Evolutionary conservation across 2,888 invertebrate species (phyloP).

Genomic region (Ptycholaimellus sp.): DNA sequence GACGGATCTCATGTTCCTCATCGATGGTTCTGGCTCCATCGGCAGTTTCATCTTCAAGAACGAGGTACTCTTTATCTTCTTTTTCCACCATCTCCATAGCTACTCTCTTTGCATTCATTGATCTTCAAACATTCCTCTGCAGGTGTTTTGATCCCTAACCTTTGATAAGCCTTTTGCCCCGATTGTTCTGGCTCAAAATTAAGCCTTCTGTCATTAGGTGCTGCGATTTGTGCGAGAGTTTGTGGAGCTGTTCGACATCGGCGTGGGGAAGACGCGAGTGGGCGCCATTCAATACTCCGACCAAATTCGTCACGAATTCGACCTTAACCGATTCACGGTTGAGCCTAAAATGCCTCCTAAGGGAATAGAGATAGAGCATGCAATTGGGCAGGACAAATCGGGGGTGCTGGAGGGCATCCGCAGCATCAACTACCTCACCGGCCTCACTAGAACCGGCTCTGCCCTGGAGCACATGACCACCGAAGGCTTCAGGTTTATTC

Average conservation of each 20-base stretch:
- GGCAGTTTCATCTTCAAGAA: slow-evolving; percentile 23
- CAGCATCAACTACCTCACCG: slow-evolving; percentile 20
- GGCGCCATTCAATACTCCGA: slow-evolving; percentile 25
- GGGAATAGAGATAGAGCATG: neutral
- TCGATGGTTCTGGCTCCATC: slow-evolving; percentile 25
- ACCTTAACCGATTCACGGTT: slow-evolving; percentile 14
- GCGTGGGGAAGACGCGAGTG: slow-evolving; percentile 20
- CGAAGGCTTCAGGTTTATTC: slow-evolving; percentile 21
- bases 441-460: slow-evolving; percentile 22
- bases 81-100: no score
- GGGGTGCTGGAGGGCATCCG: slow-evolving; percentile 11
- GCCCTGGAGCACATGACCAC: slow-evolving; percentile 24
- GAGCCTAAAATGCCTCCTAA: slow-evolving; percentile 6
- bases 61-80: no score
- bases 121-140: slow-evolving; percentile 1
- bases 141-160: neutral
- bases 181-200: neutral
- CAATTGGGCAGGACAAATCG: neutral
- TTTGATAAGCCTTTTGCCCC: neutral
- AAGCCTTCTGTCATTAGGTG: slow-evolving; percentile 7
- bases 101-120: no score
- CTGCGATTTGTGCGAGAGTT: slow-evolving; percentile 23
- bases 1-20: slow-evolving; percentile 23
- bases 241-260: slow-evolving; percentile 24
- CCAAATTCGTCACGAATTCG: slow-evolving; percentile 23